Conservation (phyloP, 1,140 invertebrate genomes). For the Temnothorax nylanderi region DNA sequence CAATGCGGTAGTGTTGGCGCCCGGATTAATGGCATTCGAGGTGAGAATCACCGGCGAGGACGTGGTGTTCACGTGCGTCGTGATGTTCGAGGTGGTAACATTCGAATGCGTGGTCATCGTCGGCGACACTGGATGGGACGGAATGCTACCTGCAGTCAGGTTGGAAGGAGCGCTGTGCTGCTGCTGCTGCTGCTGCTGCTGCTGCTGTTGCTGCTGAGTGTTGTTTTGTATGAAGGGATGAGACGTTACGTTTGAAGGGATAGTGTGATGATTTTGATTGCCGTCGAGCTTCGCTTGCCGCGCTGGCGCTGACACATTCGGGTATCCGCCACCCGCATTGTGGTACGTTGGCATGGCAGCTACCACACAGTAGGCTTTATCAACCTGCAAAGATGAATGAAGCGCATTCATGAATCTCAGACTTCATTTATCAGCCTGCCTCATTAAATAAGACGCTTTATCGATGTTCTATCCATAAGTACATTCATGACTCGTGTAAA, state of each 20-base stretch:
- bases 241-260: conserved; percentile 83
- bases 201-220: conserved; percentile 65
- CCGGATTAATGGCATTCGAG: conserved; percentile 80
- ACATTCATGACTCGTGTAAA: conserved; percentile 17
- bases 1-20: conserved; percentile 77
- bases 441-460: conserved; percentile 42
- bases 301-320: conserved; percentile 83
- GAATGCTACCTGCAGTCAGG: conserved; percentile 79
- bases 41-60: conserved; percentile 81
- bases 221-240: conserved; percentile 81
- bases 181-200: too few relatives aligned
- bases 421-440: conserved; percentile 22
- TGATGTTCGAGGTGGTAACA: conserved; percentile 80
- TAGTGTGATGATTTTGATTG: conserved; percentile 84
- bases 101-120: conserved; percentile 83
- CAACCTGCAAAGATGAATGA: conserved; percentile 70
- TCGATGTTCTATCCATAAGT: conserved; percentile 1
- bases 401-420: conserved; percentile 32
- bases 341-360: conserved; percentile 84
- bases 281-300: conserved; percentile 83
- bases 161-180: conserved; percentile 76
- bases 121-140: conserved; percentile 81
- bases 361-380: conserved; percentile 67
- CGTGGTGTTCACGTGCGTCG: conserved; percentile 80
- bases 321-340: conserved; percentile 84